Base-by-base conservation (phyloP, 1,140 invertebrate genomes). In the Proales similis region DNA sequence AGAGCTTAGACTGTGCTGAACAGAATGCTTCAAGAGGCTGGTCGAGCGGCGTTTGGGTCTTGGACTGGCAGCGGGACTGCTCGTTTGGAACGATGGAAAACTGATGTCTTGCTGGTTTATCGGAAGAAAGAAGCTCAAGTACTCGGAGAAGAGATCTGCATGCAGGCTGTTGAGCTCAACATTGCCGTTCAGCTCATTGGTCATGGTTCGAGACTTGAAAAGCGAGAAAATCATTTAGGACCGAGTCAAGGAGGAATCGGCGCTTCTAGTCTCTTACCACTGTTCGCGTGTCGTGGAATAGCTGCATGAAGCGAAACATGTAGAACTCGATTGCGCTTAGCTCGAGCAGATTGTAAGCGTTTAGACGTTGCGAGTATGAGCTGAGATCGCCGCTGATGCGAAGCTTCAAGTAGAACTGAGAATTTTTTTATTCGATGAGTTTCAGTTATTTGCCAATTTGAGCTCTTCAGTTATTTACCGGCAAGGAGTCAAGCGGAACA, bases 41-140 rank as follows among this genome's bases (percentile, higher is more conserved):
- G n/a, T n/a, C n/a, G n/a, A n/a, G n/a, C n/a, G n/a, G n/a, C n/a
- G n/a, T n/a, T n/a, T n/a, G n/a, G n/a, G n/a, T n/a, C n/a, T n/a
- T n/a, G n/a, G n/a, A n/a, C n/a, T n/a, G n/a, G n/a, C n/a, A n/a
- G n/a, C n/a, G n/a, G n/a, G n/a, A n/a, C n/a, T n/a, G n/a, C n/a
- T n/a, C n/a, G n/a, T 4, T 3, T 4, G 4, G 11, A 42, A 20
- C 33, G 47, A 30, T 9, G 27, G 47, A 29, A 48, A 30, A 6
- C 19, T 7, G 17, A 39, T 5, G 24, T 51, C 24, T 32, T 51
- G 9, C 39, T n/a, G 22, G n/a, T 3, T 36, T 1, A 57, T 7
- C 11, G 51, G 51, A 0, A 57, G 24, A 57, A 57, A 57, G 30
- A 42, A 57, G 20, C 45, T 57, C 19, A 57, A 26, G 20, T 57